These are phyloP conservation scores for Platanista minor DNA, from an alignment of 2,113 vertebrate species.

Conservation along the genomic window DNA sequence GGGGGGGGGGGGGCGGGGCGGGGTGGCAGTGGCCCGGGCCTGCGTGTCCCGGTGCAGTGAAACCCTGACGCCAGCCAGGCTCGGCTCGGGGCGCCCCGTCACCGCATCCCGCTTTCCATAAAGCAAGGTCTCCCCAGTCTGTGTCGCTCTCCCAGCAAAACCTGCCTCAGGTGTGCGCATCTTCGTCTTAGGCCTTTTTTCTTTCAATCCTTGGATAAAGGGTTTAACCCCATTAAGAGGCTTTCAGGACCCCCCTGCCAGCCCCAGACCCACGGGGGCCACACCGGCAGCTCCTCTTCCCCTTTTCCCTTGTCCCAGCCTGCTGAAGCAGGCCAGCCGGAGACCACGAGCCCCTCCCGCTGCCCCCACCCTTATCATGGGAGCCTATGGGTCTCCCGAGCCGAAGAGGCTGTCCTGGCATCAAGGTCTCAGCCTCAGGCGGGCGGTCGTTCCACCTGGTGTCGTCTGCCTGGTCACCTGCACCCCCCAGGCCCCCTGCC, in stretches of 20 bases:
- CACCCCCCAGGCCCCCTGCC: too few species aligned
- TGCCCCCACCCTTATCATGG: not conserved
- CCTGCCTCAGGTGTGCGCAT: accelerated
- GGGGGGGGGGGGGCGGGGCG: too few species aligned
- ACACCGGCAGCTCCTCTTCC: too few species aligned
- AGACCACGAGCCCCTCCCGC: not conserved
- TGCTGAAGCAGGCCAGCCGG: not conserved
- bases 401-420: not conserved
- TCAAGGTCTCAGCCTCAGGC: not conserved
- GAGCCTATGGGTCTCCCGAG: not conserved
- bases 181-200: not conserved
- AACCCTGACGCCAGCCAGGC: not conserved
- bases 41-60: accelerated
- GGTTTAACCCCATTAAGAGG: too few species aligned
- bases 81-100: not conserved
- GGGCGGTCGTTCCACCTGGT: accelerated
- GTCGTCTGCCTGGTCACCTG: accelerated
- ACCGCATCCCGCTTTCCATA: accelerated
- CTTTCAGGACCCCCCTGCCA: not conserved
- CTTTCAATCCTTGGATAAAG: not conserved
- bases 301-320: not conserved
- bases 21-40: not conserved
- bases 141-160: not conserved
- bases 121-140: not conserved
- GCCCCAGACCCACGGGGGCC: not conserved